phyloP scores from a whole-genome alignment of 2,888 invertebrate genomes.

The Erannis defoliaria region DNA sequence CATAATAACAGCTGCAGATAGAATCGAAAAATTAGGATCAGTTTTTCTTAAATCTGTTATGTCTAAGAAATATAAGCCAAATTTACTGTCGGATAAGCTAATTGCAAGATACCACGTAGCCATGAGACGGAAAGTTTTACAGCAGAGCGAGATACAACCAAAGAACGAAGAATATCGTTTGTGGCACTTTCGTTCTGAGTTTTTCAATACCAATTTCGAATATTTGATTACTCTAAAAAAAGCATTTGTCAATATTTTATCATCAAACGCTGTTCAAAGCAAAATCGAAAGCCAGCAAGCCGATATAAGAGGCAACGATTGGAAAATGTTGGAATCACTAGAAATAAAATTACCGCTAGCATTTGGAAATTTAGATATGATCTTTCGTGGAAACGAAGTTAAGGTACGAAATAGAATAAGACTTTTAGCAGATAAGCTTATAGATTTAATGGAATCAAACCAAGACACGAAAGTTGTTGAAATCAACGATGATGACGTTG shows the following conservation, averaged over 20 bases:
- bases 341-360: constrained; percentile 50
- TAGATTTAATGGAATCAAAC: constrained; percentile 27
- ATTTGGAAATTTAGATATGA: constrained; percentile 56
- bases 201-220: constrained; percentile 49
- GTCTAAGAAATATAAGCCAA: constrained; percentile 36
- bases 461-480: constrained; percentile 40
- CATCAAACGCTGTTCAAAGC: constrained; percentile 30
- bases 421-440: constrained; percentile 34
- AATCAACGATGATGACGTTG: constrained; percentile 44
- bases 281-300: neutral
- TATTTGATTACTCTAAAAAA: constrained; percentile 46
- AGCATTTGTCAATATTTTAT: constrained; percentile 46
- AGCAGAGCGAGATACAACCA: constrained; percentile 29
- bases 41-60: constrained; percentile 48
- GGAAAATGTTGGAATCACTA: neutral
- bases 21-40: constrained; percentile 47
- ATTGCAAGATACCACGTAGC: constrained; percentile 56
- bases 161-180: constrained; percentile 25
- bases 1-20: constrained; percentile 46
- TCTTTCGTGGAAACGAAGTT: constrained; percentile 31
- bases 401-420: constrained; percentile 37
- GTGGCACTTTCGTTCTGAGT: constrained; percentile 49
- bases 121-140: constrained; percentile 52
- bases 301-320: neutral
- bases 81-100: constrained; percentile 52